These are phyloP conservation scores for Diachasma alloeum DNA, from an alignment of 1,140 invertebrate genomes.

Conservation along the genomic window DNA sequence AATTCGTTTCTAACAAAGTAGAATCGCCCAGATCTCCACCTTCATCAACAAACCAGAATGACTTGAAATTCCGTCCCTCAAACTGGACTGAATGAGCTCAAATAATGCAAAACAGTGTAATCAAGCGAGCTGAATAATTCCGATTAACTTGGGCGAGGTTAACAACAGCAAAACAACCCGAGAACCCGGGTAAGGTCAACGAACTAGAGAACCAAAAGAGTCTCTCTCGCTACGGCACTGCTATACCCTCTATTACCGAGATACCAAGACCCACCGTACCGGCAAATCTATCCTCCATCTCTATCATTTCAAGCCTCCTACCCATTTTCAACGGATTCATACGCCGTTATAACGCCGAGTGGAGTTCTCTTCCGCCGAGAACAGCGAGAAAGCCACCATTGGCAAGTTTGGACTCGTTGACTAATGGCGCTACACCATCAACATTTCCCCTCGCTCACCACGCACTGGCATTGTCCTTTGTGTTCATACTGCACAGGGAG, in stretches of 20 bases:
- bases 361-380: conserved; percentile 10
- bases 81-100: too few species aligned
- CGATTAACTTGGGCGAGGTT: conserved; percentile 51
- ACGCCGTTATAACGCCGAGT: conserved; percentile 41
- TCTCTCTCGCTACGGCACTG: conserved; percentile 43
- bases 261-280: conserved; percentile 21
- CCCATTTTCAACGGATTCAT: neutral
- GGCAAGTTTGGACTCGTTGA: neutral
- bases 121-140: neutral
- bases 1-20: too few species aligned
- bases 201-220: conserved; percentile 50
- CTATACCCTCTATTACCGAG: conserved; percentile 44
- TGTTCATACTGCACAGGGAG: too few species aligned
- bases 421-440: neutral
- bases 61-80: too few species aligned
- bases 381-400: neutral
- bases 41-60: too few species aligned
- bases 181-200: conserved; percentile 50
- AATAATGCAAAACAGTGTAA: neutral
- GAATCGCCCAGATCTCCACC: too few species aligned
- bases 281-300: conserved; percentile 6
- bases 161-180: conserved; percentile 48
- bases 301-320: neutral
- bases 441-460: neutral
- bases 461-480: neutral